Evolutionary conservation across 2,797 vertebrate genomes (phyloP).

Genomic region (Girardinus metallicus): DNA sequence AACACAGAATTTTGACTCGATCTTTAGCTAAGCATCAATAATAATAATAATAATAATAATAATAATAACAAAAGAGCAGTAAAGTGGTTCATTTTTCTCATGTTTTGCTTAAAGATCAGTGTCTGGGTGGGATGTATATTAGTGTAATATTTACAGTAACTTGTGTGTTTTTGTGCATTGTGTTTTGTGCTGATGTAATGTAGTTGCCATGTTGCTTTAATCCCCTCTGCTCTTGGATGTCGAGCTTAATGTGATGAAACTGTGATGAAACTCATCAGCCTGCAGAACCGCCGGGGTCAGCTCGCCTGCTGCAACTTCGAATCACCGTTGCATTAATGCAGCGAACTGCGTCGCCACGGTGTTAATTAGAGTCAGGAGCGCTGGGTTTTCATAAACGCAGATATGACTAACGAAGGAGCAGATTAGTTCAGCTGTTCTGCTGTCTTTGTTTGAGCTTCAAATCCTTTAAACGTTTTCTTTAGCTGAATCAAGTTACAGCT

Average conservation of each 20-base stretch:
- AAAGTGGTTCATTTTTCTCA: neutral
- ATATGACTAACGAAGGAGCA: neutral
- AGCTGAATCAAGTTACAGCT: neutral
- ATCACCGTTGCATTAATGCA: conserved; percentile 6
- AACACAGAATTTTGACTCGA: too few relatives aligned
- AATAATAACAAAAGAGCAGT: neutral
- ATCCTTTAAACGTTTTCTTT: neutral
- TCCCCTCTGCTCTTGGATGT: neutral
- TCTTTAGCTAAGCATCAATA: neutral
- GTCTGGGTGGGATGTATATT: neutral
- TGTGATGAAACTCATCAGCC: conserved; percentile 51
- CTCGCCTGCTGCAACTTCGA: conserved; percentile 42
- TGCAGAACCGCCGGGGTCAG: conserved; percentile 18
- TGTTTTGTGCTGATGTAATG: conserved; percentile 51
- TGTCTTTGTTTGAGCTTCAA: neutral
- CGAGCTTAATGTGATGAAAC: conserved; percentile 47
- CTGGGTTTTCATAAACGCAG: neutral
- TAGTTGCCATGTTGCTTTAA: conserved; percentile 35
- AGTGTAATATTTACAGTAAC: neutral
- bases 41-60: neutral
- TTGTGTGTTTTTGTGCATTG: neutral
- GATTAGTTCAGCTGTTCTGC: neutral
- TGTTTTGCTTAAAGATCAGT: neutral
- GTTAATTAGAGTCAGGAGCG: neutral
- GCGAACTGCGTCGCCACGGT: too few relatives aligned